Evolutionary conservation across 2,113 vertebrate species (phyloP).

Genomic region (Neodon shergylaensis): DNA sequence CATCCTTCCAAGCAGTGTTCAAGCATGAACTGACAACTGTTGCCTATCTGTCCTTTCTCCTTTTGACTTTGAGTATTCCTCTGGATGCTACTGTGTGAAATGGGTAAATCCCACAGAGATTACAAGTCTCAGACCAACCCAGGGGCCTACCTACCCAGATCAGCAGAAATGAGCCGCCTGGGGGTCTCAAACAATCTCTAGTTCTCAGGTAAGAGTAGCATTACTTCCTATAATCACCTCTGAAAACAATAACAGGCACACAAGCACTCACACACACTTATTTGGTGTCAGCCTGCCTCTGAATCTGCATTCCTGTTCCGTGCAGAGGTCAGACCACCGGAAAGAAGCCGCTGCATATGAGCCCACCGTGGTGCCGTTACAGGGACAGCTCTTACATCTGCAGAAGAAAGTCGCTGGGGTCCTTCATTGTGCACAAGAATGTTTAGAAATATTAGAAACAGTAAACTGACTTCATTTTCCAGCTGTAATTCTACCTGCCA

Average conservation of each 20-base stretch:
- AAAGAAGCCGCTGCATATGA: neutral
- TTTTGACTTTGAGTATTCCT: conserved; percentile 2
- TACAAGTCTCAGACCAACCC: neutral
- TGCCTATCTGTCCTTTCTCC: neutral
- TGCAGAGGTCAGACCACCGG: conserved; percentile 61
- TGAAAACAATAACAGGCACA: conserved; percentile 7
- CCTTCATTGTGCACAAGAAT: conserved; percentile 27
- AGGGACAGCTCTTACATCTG: conserved; percentile 64
- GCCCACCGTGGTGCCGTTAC: neutral
- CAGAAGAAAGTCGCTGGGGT: conserved; percentile 27
- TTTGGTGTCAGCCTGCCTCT: conserved; percentile 80
- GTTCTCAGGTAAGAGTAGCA: conserved; percentile 36
- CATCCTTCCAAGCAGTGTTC: neutral
- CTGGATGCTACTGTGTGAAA: neutral
- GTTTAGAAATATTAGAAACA: conserved; percentile 70
- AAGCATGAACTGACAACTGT: too few relatives aligned
- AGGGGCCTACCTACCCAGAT: neutral
- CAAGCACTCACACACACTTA: conserved; percentile 13
- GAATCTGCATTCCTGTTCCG: conserved; percentile 24
- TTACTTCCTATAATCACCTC: conserved; percentile 51
- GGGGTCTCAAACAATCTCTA: conserved; percentile 50
- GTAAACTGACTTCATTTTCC: conserved; percentile 75
- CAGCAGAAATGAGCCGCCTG: neutral
- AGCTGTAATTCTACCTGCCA: conserved; percentile 84
- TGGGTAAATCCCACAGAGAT: neutral